phyloP scores from a whole-genome alignment of 2,888 invertebrate species.

The Bellardia pandia region DNA sequence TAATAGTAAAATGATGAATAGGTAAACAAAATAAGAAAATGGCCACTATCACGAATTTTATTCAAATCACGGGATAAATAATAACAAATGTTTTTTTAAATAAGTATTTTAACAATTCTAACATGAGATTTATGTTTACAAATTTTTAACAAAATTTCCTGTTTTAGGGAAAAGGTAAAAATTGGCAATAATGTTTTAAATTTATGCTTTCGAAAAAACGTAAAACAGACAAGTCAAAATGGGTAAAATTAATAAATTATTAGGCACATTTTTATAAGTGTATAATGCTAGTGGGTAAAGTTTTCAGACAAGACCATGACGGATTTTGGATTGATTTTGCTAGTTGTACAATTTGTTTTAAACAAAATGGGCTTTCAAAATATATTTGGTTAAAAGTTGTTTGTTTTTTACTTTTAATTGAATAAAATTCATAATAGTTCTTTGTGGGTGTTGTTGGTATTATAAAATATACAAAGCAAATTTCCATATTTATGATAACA shows the following conservation, averaged over 20 bases:
- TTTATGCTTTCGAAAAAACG: slow-evolving; percentile 68
- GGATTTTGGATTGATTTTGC: no score
- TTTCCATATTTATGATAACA: background rate
- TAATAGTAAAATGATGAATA: slow-evolving; percentile 35
- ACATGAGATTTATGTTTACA: slow-evolving; percentile 57
- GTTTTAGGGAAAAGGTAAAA: background rate
- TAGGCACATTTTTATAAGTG: slow-evolving; percentile 29
- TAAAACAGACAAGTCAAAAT: slow-evolving; percentile 50
- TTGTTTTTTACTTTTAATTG: slow-evolving; percentile 49
- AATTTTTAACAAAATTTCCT: slow-evolving; percentile 9
- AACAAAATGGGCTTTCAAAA: background rate
- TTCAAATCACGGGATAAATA: slow-evolving; percentile 80
- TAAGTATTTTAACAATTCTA: slow-evolving; percentile 37
- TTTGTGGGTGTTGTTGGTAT: background rate
- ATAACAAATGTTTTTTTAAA: slow-evolving; percentile 44
- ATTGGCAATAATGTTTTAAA: background rate
- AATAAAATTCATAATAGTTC: slow-evolving; percentile 72
- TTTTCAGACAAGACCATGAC: no score
- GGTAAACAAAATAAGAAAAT: slow-evolving; percentile 74
- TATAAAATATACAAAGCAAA: slow-evolving; percentile 7
- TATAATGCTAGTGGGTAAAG: background rate
- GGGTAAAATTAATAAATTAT: slow-evolving; percentile 43
- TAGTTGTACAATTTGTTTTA: no score
- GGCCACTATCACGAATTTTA: slow-evolving; percentile 83
- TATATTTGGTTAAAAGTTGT: slow-evolving; percentile 30